Base-by-base conservation (phyloP, 2,113 vertebrate species). In the Carollia perspicillata region DNA sequence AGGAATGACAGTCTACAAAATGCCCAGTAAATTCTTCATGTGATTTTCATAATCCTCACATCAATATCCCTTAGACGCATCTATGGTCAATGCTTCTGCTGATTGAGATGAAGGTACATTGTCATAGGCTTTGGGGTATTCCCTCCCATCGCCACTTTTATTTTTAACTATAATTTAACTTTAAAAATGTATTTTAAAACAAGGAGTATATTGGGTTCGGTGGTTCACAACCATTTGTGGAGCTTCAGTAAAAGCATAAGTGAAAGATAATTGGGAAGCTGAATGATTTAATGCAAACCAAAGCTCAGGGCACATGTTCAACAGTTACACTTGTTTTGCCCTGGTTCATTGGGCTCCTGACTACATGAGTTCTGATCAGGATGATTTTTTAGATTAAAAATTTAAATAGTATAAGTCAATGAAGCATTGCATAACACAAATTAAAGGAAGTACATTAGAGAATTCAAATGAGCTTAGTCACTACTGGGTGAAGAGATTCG, bases 261-360 rank as follows among this genome's bases (percentile, higher is more conserved):
- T 40, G 42, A 72, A 77, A 30, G 22, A 26, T 85, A 65, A 83
- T 35, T 53, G 53, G 33, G 28, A 90, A 95, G 63, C 42, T 44
- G 89, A 81, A 74, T 79, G 81, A 93, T 63, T 85, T 80, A 93
- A 89, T 65, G 63, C 35, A 44, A 66, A 47, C 28, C 40, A 33
- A 33, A 93, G 72, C 81, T 93, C 60, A 9, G 35, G 33, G 63
- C 78, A 12, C 28, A 11, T 68, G 55, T 7, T 77, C 84, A 87
- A 37, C 35, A 35, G 30, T 58, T 51, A 47, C 22, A 23, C 81
- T 89, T 78, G 68, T 53, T 89, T 85, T 6, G 30, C 60, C 35
- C 88, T 83, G 91, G 53, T 44, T 96, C 93, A 91, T 94, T 71
- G 94, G 85, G n/a, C 90, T 72, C 47, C 92, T 97, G 92, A 85